These are phyloP conservation scores for Pardalotus punctatus DNA, from an alignment of 2,113 vertebrate genomes.

Conservation along the genomic window DNA sequence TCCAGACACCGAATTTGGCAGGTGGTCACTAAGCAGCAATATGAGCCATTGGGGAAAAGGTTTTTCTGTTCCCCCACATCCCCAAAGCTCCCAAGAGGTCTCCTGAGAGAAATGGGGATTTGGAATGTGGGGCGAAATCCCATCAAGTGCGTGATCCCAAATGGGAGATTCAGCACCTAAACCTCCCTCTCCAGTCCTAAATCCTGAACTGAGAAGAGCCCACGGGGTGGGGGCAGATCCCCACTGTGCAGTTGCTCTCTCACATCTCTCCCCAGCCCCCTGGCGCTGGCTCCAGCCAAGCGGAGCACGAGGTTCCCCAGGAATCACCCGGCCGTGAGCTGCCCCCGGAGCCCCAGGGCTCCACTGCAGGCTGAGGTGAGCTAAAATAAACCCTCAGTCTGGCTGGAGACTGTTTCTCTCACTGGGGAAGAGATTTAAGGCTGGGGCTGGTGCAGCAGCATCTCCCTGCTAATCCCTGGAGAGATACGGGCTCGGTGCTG, in stretches of 20 bases:
- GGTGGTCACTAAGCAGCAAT: not conserved
- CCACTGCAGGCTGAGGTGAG: rapidly evolving
- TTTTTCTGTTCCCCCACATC: not conserved
- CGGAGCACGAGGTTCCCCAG: rapidly evolving
- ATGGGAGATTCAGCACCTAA: rapidly evolving
- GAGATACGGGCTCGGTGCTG: rapidly evolving
- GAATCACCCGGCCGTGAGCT: rapidly evolving
- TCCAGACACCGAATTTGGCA: not conserved
- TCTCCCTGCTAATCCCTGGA: rapidly evolving
- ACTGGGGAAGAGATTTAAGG: not conserved
- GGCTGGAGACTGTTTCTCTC: not conserved
- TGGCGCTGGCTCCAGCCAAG: not conserved
- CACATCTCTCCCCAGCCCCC: rapidly evolving
- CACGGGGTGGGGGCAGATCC: not conserved
- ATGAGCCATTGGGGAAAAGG: not conserved
- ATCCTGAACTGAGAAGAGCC: not conserved
- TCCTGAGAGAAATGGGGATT: not conserved
- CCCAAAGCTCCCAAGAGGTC: not conserved
- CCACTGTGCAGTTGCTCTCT: rapidly evolving
- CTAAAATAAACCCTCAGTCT: not conserved
- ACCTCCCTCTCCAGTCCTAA: not conserved
- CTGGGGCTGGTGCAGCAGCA: not conserved
- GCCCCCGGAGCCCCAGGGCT: rapidly evolving
- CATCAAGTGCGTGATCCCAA: rapidly evolving
- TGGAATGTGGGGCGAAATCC: not conserved